Percentiles rank a stretch among this genome's conserved stretches.
These are phyloP conservation scores for Acholoe squamosa DNA, from an alignment of 2,888 invertebrate genomes.

Conservation along the genomic window DNA sequence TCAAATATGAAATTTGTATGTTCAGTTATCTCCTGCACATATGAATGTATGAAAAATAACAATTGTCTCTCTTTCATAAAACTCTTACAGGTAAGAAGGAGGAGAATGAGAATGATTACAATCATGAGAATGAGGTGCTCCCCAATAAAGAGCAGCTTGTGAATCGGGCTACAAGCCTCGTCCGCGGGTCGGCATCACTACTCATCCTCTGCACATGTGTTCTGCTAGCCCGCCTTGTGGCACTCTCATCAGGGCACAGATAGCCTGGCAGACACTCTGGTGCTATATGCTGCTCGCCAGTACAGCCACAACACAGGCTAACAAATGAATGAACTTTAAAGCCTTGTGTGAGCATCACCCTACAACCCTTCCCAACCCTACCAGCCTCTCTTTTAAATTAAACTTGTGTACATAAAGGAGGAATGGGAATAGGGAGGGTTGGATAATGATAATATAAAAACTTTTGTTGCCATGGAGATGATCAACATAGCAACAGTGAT, in stretches of 20 bases:
- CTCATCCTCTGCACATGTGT: not conserved
- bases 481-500: not conserved
- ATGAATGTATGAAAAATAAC: not conserved
- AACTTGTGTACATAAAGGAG: conserved; percentile 21
- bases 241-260: conserved; percentile 20
- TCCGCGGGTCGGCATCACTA: not conserved
- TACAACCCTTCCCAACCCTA: not conserved
- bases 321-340: not conserved
- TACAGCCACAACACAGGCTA: not conserved
- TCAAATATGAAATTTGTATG: no score
- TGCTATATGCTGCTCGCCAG: conserved; percentile 24
- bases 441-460: not conserved
- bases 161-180: not conserved
- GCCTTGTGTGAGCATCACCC: not conserved
- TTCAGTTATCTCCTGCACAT: no score
- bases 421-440: not conserved
- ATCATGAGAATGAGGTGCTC: conserved; percentile 58
- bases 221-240: not conserved
- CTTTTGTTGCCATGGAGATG: conserved; percentile 20
- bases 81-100: conserved; percentile 45
- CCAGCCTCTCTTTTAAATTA: not conserved
- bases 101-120: conserved; percentile 22
- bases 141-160: conserved; percentile 59
- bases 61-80: not conserved
- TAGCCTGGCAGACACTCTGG: conserved; percentile 4